phyloP scores from a whole-genome alignment of 92 coral and sea anemone species.

The Micromussa lordhowensis region DNA sequence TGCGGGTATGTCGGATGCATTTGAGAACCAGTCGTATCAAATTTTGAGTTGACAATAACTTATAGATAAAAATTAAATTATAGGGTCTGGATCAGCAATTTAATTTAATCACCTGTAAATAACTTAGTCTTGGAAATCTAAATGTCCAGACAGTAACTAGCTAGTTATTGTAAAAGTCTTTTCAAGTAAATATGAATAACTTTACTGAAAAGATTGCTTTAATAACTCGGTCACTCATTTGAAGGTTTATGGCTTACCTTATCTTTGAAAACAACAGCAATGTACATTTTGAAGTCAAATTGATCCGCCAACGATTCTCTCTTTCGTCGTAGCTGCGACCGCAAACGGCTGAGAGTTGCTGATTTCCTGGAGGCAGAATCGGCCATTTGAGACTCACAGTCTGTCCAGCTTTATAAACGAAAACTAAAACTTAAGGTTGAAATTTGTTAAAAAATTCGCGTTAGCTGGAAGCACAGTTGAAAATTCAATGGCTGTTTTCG shows the following conservation, averaged over 20 bases:
- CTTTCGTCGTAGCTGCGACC: slow-evolving; percentile 82
- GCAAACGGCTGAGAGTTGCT: slow-evolving; percentile 74
- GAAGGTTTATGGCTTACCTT: slow-evolving; percentile 85
- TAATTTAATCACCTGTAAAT: too few relatives aligned
- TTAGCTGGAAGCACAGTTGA: slow-evolving; percentile 8
- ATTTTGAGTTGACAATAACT: too few relatives aligned
- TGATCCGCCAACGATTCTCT: slow-evolving; percentile 93
- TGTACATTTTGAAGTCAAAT: slow-evolving; percentile 88
- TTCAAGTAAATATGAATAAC: too few relatives aligned
- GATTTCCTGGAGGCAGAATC: slow-evolving; percentile 85
- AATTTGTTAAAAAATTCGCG: slow-evolving; percentile 18
- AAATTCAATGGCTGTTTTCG: slow-evolving; percentile 20
- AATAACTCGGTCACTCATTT: neutral
- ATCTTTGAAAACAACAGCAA: slow-evolving; percentile 91
- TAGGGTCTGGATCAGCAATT: neutral
- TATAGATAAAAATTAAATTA: too few relatives aligned
- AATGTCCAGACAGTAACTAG: neutral
- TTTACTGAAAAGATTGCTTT: too few relatives aligned
- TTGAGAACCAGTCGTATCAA: too few relatives aligned
- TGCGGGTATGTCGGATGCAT: too few relatives aligned
- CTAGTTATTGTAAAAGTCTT: neutral
- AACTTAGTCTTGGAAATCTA: too few relatives aligned
- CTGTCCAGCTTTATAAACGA: slow-evolving; percentile 47
- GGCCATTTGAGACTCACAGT: slow-evolving; percentile 51
- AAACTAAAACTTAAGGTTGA: slow-evolving; percentile 18